Percentiles rank a stretch among this genome's conserved stretches.
Evolutionary conservation across 2,888 invertebrate genomes (phyloP).

Genomic region (Mayetiola destructor): DNA sequence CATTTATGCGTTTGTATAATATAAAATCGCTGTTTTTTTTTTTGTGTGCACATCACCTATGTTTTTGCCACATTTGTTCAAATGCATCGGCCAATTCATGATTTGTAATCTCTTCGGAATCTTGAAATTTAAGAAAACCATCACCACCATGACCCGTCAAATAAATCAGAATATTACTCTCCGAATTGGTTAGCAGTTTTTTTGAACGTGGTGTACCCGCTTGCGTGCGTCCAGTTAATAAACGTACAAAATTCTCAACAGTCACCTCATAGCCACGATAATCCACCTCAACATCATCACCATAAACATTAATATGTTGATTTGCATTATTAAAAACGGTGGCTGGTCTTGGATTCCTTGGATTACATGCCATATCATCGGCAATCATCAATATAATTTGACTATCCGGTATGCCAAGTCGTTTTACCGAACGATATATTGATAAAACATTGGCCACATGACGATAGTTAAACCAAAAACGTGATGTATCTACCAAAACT

Average conservation of each 20-base stretch:
- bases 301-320: slow-evolving; percentile 96
- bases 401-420: slow-evolving; percentile 95
- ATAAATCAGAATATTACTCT: slow-evolving; percentile 92
- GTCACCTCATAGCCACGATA: slow-evolving; percentile 91
- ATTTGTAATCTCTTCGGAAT: slow-evolving; percentile 96
- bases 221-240: slow-evolving; percentile 84
- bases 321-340: slow-evolving; percentile 97
- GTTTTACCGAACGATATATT: slow-evolving; percentile 92
- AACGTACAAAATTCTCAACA: slow-evolving; percentile 94
- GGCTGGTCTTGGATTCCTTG: slow-evolving; percentile 91
- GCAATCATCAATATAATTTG: slow-evolving; percentile 99
- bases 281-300: slow-evolving; percentile 98
- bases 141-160: slow-evolving; percentile 92
- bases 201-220: slow-evolving; percentile 91
- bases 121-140: slow-evolving; percentile 98
- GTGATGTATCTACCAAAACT: slow-evolving; percentile 92
- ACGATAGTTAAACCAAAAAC: slow-evolving; percentile 99
- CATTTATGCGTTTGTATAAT: not conserved
- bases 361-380: slow-evolving; percentile 99
- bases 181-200: slow-evolving; percentile 85
- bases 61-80: slow-evolving; percentile 99
- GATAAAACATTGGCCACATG: slow-evolving; percentile 98
- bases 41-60: slow-evolving; percentile 62
- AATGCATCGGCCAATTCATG: slow-evolving; percentile 97
- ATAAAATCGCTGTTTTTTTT: not conserved